These are phyloP conservation scores for Ecdyonurus torrentis DNA, from an alignment of 2,888 invertebrate genomes.

Conservation along the genomic window DNA sequence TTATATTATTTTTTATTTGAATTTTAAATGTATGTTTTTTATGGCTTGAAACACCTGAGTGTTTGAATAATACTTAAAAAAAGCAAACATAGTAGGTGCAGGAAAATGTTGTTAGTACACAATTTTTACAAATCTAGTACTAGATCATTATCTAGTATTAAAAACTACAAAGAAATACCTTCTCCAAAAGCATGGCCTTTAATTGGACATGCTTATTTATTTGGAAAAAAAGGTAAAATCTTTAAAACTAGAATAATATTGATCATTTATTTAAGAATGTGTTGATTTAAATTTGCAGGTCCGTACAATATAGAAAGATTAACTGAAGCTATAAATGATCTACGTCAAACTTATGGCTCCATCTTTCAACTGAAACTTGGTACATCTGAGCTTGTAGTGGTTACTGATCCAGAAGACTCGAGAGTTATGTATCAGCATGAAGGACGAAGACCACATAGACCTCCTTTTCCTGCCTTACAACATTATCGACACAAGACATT, in stretches of 20 bases:
- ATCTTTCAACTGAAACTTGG: conserved; percentile 29
- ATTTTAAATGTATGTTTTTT: no score
- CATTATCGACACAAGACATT: conserved; percentile 28
- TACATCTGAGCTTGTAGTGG: conserved; percentile 27
- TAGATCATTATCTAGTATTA: background rate
- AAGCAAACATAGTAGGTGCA: no score
- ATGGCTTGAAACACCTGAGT: no score
- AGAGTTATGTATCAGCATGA: conserved; percentile 30
- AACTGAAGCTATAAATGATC: conserved; percentile 28
- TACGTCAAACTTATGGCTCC: conserved; percentile 29
- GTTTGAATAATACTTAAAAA: no score
- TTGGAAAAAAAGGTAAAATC: conserved; percentile 23
- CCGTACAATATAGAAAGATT: conserved; percentile 24
- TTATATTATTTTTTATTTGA: no score
- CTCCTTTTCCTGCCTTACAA: conserved; percentile 33
- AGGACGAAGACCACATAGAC: conserved; percentile 31
- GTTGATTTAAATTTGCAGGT: conserved; percentile 19
- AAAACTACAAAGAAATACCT: background rate
- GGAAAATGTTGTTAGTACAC: no score
- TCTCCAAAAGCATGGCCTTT: conserved; percentile 19
- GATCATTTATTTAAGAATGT: background rate
- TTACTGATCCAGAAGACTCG: conserved; percentile 33
- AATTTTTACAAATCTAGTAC: background rate
- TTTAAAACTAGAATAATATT: background rate
- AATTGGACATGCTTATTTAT: conserved; percentile 24